Evolutionary conservation across 2,113 vertebrate species (phyloP).

Genomic region (Antechinus stuartii): DNA sequence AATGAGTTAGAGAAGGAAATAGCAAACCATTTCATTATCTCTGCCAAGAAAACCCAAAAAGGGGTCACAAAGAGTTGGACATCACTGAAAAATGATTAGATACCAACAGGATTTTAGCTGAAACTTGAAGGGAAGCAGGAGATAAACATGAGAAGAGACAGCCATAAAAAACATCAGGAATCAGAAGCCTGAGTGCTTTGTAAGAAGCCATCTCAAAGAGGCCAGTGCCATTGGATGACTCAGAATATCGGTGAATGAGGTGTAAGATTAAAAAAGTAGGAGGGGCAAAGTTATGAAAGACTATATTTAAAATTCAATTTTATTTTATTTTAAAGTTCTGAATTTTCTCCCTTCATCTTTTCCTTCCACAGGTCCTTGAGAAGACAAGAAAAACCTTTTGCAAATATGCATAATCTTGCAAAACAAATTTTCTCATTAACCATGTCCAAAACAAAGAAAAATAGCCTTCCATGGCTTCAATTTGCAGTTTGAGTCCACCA

Average conservation of each 20-base stretch:
- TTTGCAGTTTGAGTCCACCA: neutral
- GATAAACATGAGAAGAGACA: neutral
- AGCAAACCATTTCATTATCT: neutral
- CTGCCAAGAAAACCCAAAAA: neutral
- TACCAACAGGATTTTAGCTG: neutral
- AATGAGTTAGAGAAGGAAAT: neutral
- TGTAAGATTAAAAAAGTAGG: neutral
- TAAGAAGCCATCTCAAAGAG: neutral
- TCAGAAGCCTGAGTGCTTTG: neutral
- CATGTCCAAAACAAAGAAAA: neutral
- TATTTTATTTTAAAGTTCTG: neutral
- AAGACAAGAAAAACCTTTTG: neutral
- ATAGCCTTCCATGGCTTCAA: neutral
- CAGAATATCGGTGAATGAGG: neutral
- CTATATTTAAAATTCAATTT: neutral
- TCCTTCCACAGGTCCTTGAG: neutral
- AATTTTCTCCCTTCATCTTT: neutral
- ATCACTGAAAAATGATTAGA: neutral
- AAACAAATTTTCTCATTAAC: neutral
- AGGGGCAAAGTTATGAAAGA: neutral
- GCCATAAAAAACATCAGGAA: neutral
- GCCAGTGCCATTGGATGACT: neutral
- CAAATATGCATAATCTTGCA: neutral
- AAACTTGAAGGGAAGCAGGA: neutral
- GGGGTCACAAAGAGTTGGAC: neutral